phyloP scores from a whole-genome alignment of 2,888 invertebrate species.

The Agrochola lychnidis region DNA sequence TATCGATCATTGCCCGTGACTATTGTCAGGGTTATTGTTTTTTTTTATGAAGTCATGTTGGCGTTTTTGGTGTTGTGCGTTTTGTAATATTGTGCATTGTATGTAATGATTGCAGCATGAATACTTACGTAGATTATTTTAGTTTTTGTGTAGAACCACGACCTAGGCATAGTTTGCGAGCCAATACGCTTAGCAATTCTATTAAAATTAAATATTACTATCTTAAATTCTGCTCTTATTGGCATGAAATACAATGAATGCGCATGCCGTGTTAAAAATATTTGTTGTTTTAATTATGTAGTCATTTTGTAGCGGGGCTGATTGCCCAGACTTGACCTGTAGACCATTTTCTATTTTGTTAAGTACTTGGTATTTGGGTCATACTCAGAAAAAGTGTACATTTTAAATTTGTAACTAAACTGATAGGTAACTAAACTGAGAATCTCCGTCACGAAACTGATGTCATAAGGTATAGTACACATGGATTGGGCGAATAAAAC shows the following conservation, averaged over 20 bases:
- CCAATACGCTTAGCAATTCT: background rate
- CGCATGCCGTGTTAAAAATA: background rate
- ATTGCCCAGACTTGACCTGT: background rate
- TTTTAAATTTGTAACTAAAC: too few species aligned
- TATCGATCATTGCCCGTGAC: conserved; percentile 67
- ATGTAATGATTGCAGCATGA: conserved; percentile 15
- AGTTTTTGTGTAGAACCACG: conserved; percentile 26
- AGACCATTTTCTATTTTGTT: too few species aligned
- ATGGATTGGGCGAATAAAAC: too few species aligned
- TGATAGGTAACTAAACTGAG: too few species aligned
- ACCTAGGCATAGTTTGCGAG: conserved; percentile 15
- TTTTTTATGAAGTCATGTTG: conserved; percentile 1
- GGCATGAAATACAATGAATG: too few species aligned
- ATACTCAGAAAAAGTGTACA: too few species aligned
- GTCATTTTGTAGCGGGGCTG: background rate
- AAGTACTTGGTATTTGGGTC: too few species aligned
- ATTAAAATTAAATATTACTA: background rate
- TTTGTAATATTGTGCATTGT: conserved; percentile 35
- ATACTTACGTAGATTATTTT: conserved; percentile 33
- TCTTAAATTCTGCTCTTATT: too few species aligned
- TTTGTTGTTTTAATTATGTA: background rate
- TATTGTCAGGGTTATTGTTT: conserved; percentile 48
- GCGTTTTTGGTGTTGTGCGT: conserved; percentile 20
- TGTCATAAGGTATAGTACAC: too few species aligned
- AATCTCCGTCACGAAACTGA: too few species aligned